Evolutionary conservation across 2,888 invertebrate species (phyloP).

Genomic region (Galeruca laticollis): DNA sequence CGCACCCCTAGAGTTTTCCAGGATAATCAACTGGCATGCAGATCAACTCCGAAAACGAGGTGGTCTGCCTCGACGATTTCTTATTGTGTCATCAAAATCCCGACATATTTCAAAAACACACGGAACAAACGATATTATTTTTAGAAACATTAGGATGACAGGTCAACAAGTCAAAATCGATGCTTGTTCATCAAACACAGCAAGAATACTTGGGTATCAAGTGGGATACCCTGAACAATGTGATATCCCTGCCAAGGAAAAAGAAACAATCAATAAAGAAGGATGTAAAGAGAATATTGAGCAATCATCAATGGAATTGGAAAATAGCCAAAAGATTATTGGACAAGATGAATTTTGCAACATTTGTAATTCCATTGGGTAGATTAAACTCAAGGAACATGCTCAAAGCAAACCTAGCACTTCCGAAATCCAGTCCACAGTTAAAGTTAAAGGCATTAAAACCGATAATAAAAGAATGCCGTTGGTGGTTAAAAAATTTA

Average conservation of each 20-base stretch:
- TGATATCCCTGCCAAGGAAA: neutral
- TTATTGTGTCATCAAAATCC: conserved; percentile 36
- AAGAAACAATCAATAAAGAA: neutral
- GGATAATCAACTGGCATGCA: conserved; percentile 51
- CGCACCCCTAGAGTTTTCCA: conserved; percentile 49
- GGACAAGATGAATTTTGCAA: conserved; percentile 37
- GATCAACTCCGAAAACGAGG: conserved; percentile 36
- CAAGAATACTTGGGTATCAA: neutral
- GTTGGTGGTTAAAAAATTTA: conserved; percentile 43
- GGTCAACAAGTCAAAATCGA: neutral
- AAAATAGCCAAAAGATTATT: conserved; percentile 22
- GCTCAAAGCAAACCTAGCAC: conserved; percentile 17
- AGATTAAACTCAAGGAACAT: conserved; percentile 25
- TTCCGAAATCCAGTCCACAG: too few species aligned
- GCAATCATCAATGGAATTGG: too few species aligned
- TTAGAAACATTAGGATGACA: neutral
- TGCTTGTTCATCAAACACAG: neutral
- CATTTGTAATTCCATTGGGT: conserved; percentile 32
- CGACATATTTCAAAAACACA: neutral
- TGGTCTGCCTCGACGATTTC: conserved; percentile 54
- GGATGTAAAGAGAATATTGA: neutral
- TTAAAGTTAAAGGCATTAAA: too few species aligned
- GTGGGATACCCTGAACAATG: neutral
- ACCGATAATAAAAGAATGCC: conserved; percentile 15
- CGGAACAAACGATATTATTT: neutral